Evolutionary conservation across 2,888 invertebrate genomes (phyloP).

Genomic region (Chouioia cunea): DNA sequence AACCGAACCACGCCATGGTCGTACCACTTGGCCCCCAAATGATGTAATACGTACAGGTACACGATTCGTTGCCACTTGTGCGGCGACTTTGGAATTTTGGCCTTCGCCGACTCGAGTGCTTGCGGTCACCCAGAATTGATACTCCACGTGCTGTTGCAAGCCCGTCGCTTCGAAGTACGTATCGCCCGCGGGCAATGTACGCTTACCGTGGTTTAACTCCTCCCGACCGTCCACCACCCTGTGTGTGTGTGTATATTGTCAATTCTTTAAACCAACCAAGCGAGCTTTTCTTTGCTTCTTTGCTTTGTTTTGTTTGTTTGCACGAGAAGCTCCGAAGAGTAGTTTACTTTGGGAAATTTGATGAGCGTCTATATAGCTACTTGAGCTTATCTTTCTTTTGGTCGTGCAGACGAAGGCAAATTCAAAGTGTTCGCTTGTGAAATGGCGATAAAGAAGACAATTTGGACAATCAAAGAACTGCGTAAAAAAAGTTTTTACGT

Average conservation of each 20-base stretch:
- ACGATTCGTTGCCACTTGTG: conserved; percentile 76
- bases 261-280: too few species aligned
- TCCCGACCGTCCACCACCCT: conserved; percentile 77
- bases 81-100: conserved; percentile 77
- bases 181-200: conserved; percentile 75
- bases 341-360: too few species aligned
- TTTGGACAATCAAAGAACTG: too few species aligned
- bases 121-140: conserved; percentile 85
- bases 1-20: conserved; percentile 78
- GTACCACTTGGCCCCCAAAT: conserved; percentile 76
- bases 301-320: not conserved
- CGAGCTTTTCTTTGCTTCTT: not conserved
- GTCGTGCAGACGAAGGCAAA: too few species aligned
- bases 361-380: too few species aligned
- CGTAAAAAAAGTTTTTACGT: too few species aligned
- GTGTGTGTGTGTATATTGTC: conserved; percentile 1
- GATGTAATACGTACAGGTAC: conserved; percentile 80
- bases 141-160: conserved; percentile 78
- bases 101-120: conserved; percentile 84
- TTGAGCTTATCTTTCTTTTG: too few species aligned
- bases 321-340: not conserved
- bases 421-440: too few species aligned
- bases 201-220: conserved; percentile 78
- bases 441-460: too few species aligned
- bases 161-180: conserved; percentile 77